These are phyloP conservation scores for Biston betularia DNA, from an alignment of 2,888 invertebrate genomes.

Conservation along the genomic window DNA sequence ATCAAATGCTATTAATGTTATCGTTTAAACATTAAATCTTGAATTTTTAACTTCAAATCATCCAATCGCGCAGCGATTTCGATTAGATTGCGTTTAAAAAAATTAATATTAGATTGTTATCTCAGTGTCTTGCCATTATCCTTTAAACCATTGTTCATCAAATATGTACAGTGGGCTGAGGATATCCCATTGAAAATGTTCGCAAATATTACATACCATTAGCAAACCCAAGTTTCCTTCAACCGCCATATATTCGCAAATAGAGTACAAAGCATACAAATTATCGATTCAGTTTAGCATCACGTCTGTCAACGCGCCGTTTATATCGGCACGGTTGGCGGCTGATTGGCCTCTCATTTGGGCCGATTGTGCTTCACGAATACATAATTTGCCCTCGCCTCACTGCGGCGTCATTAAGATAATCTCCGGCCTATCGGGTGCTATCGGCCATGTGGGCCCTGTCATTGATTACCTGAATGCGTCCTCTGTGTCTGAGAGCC, in stretches of 20 bases:
- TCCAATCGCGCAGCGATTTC: not conserved
- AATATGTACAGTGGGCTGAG: not conserved
- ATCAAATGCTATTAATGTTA: not conserved
- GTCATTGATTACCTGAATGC: slow-evolving; percentile 63
- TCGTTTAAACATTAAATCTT: not conserved
- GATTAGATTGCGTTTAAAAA: not conserved
- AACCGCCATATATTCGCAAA: slow-evolving; percentile 20
- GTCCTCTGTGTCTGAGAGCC: slow-evolving; percentile 20
- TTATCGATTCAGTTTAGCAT: slow-evolving; percentile 70
- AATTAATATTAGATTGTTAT: not conserved
- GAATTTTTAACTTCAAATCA: not conserved
- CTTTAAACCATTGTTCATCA: not conserved
- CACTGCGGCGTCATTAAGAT: slow-evolving; percentile 75
- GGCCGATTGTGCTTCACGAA: slow-evolving; percentile 78
- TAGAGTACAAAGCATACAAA: slow-evolving; percentile 52
- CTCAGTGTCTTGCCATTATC: not conserved
- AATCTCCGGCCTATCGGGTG: slow-evolving; percentile 65
- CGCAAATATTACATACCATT: slow-evolving; percentile 2
- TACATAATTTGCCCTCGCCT: slow-evolving; percentile 76
- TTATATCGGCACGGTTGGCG: slow-evolving; percentile 62
- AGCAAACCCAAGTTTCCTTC: slow-evolving; percentile 6
- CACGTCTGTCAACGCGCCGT: slow-evolving; percentile 70
- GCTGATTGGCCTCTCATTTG: slow-evolving; percentile 84
- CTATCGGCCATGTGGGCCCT: slow-evolving; percentile 58
- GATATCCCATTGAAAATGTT: slow-evolving; percentile 6